phyloP scores from a whole-genome alignment of 2,888 invertebrate species.

The Athalia cordata region DNA sequence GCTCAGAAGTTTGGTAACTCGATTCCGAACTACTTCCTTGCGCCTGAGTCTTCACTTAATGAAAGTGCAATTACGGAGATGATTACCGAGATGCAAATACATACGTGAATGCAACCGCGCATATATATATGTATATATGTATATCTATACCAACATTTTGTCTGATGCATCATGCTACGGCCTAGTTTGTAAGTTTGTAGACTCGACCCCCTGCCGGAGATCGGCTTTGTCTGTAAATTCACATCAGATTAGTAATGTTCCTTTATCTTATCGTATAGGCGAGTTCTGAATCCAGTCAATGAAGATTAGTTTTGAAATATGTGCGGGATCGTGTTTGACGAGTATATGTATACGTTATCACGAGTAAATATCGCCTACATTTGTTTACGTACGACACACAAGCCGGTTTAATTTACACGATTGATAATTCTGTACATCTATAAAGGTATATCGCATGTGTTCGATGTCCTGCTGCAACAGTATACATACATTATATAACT shows the following conservation, averaged over 20 bases:
- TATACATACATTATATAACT: conserved; percentile 2
- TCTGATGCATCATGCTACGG: no score
- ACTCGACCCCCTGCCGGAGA: no score
- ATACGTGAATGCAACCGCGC: neutral
- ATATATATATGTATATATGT: neutral
- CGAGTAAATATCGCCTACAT: neutral
- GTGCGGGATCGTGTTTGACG: neutral
- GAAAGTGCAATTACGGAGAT: conserved; percentile 44
- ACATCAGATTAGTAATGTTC: conserved; percentile 1
- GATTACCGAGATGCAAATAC: conserved; percentile 35
- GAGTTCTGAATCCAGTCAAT: neutral
- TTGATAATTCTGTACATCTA: neutral
- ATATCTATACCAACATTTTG: neutral
- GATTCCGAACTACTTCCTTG: conserved; percentile 31
- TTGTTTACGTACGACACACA: conserved; percentile 5
- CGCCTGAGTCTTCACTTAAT: conserved; percentile 28
- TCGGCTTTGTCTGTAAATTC: no score
- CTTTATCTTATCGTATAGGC: conserved; percentile 17
- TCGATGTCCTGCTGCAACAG: neutral
- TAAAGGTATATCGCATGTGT: neutral
- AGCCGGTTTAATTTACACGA: neutral
- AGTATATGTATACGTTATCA: conserved; percentile 1
- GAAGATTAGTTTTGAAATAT: neutral
- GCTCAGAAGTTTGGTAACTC: conserved; percentile 36
- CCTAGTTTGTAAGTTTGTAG: no score